Conservation (phyloP, 2,797 vertebrate genomes). For the Falco peregrinus region DNA sequence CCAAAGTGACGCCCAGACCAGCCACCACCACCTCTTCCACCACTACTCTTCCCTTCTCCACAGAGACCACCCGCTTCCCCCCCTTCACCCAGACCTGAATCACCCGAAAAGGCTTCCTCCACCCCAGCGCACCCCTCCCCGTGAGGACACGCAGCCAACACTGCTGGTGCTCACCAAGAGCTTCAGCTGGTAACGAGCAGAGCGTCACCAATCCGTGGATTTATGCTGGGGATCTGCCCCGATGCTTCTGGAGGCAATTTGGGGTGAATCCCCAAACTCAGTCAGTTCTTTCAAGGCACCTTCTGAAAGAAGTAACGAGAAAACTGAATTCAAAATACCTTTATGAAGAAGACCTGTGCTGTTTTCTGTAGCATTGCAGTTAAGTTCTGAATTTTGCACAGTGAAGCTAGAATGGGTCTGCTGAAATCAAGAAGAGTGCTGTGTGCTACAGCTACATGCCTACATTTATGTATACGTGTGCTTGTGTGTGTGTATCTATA, state of each 20-base stretch:
- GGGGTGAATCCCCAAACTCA: neutral
- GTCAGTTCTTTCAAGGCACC: neutral
- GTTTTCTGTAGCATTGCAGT: neutral
- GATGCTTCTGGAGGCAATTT: neutral
- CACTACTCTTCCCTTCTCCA: rapidly evolving
- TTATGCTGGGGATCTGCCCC: neutral
- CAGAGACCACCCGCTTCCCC: rapidly evolving
- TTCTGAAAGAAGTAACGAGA: neutral
- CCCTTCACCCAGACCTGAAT: rapidly evolving
- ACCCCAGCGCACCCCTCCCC: rapidly evolving
- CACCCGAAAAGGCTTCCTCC: neutral
- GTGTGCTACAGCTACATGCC: neutral
- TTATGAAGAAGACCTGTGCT: neutral
- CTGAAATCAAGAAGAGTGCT: constrained; percentile 17
- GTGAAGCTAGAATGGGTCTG: neutral
- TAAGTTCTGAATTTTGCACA: neutral
- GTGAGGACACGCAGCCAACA: rapidly evolving
- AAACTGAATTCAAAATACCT: neutral
- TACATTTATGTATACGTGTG: neutral
- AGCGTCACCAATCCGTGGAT: rapidly evolving
- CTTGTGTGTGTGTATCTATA: rapidly evolving
- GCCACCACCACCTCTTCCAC: rapidly evolving
- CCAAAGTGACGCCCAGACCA: rapidly evolving
- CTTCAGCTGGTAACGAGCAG: neutral
- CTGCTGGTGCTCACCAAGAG: rapidly evolving